Percentiles rank a stretch among this genome's conserved stretches.
phyloP scores from a whole-genome alignment of 2,797 vertebrate genomes.

The Pristis pectinata region DNA sequence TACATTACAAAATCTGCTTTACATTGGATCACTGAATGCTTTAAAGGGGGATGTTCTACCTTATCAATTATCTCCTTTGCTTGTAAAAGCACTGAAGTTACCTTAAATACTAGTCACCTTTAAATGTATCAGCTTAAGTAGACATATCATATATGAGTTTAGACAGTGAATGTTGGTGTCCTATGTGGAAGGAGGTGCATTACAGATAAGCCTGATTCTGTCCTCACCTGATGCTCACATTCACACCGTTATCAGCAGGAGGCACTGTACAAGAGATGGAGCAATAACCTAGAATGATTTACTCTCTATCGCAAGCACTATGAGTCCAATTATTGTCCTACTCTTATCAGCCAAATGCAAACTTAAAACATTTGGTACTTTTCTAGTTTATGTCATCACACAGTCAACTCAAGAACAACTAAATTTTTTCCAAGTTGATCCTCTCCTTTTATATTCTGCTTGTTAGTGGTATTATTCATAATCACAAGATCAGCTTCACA shows the following conservation, averaged over 20 bases:
- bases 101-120: not conserved
- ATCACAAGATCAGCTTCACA: not conserved
- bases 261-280: not conserved
- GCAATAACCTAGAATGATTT: not conserved
- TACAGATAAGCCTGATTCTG: not conserved
- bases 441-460: not conserved
- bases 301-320: not conserved
- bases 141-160: not conserved
- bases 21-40: not conserved
- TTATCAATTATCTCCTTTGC: not conserved
- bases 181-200: not conserved
- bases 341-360: not conserved
- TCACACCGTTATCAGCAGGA: not conserved
- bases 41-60: not conserved
- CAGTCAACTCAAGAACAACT: not conserved
- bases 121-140: not conserved
- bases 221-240: not conserved
- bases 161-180: not conserved
- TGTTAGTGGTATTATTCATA: too few species aligned
- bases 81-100: not conserved
- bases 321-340: not conserved
- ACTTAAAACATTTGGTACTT: not conserved
- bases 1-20: not conserved
- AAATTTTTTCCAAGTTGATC: not conserved
- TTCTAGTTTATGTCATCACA: not conserved